Conservation (phyloP, 1,140 invertebrate species). For the Muscidifurax raptorellus region DNA sequence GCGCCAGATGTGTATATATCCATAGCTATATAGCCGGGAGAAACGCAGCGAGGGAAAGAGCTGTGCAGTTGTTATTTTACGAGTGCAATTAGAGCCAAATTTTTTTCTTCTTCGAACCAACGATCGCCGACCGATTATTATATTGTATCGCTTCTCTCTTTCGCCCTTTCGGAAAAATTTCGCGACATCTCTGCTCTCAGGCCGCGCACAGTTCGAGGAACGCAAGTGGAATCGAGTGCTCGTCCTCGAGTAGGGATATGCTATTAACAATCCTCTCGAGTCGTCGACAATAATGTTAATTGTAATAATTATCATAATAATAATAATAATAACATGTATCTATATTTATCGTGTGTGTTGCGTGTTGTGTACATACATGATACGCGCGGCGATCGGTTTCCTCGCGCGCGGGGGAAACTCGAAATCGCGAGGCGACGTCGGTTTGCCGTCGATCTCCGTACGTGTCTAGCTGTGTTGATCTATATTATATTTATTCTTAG, state of each 20-base stretch:
- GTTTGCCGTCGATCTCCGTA: slow-evolving; percentile 1
- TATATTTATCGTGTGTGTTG: slow-evolving; percentile 2
- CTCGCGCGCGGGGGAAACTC: slow-evolving; percentile 26
- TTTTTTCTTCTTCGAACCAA: background rate
- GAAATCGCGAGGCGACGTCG: slow-evolving; percentile 13
- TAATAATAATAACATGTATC: background rate
- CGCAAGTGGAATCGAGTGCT: background rate
- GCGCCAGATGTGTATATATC: background rate
- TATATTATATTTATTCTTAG: background rate
- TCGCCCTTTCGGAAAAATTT: background rate
- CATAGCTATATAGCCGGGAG: background rate
- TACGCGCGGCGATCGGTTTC: slow-evolving; percentile 16
- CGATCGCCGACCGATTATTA: background rate
- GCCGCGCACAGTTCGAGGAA: background rate
- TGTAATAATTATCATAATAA: background rate
- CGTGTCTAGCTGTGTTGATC: background rate
- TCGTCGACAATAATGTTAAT: background rate
- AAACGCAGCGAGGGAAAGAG: background rate
- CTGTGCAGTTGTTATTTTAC: background rate
- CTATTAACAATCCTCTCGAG: background rate
- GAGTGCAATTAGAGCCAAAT: background rate
- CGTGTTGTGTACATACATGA: background rate
- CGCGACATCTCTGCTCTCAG: background rate
- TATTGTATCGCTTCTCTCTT: background rate
- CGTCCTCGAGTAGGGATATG: background rate